A percentile compares a stretch with the other conserved stretches of the same genome.
phyloP scores from a whole-genome alignment of 2,113 vertebrate species.

The Galeopterus variegatus region DNA sequence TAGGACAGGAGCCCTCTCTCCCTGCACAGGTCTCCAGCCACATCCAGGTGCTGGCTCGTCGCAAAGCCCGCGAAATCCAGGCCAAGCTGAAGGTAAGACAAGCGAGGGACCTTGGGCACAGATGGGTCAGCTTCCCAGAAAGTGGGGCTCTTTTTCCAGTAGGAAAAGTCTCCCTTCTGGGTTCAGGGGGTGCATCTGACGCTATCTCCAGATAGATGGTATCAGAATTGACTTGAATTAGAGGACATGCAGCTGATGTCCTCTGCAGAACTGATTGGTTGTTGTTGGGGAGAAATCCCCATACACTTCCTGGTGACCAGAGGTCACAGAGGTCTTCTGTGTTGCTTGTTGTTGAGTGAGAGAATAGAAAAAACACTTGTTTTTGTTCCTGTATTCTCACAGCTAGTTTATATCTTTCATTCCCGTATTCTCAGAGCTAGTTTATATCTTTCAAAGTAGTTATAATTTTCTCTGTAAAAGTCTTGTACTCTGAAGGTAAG shows the following conservation, averaged over 20 bases:
- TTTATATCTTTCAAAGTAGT: background rate
- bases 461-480: conserved; percentile 9
- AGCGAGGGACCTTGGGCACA: accelerated
- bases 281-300: too few species aligned
- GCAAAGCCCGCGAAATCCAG: conserved; percentile 98
- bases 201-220: too few species aligned
- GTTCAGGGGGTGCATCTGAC: background rate
- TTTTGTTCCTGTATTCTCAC: too few species aligned
- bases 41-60: conserved; percentile 97
- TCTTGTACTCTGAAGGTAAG: conserved; percentile 94
- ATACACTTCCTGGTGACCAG: too few species aligned
- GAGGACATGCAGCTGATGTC: too few species aligned
- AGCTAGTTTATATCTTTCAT: background rate
- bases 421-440: too few species aligned
- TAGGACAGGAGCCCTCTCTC: background rate
- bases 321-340: too few species aligned
- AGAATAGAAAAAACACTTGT: too few species aligned
- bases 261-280: too few species aligned
- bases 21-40: conserved; percentile 96
- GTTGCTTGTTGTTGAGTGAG: too few species aligned
- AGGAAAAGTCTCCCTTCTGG: background rate
- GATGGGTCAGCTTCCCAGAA: background rate
- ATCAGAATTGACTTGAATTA: too few species aligned
- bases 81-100: conserved; percentile 97
- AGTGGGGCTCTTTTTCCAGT: background rate